phyloP scores from a whole-genome alignment of 1,140 invertebrate genomes.

The Dendroctonus ponderosae region DNA sequence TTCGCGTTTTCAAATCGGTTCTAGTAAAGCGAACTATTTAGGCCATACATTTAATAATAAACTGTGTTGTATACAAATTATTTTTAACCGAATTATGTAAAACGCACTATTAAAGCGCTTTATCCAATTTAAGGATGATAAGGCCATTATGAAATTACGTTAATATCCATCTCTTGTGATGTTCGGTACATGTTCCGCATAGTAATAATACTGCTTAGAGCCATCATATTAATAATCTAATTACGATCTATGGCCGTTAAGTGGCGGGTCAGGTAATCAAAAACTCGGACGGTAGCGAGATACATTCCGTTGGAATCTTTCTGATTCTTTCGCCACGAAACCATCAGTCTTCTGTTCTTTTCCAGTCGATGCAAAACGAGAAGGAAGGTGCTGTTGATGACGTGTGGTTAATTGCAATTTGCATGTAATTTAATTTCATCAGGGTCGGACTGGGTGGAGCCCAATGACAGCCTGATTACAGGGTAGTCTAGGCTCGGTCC shows the following conservation, averaged over 20 bases:
- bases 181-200: constrained; percentile 38
- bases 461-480: constrained; percentile 49
- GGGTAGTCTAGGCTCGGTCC: constrained; percentile 35
- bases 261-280: constrained; percentile 43
- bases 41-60: neutral
- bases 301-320: constrained; percentile 19
- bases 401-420: constrained; percentile 41
- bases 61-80: constrained; percentile 20
- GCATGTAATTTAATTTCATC: constrained; percentile 50
- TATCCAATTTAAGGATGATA: constrained; percentile 36
- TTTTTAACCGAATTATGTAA: constrained; percentile 33
- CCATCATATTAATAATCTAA: constrained; percentile 46
- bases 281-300: constrained; percentile 44
- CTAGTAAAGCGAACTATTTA: too few relatives aligned
- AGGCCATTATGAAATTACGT: constrained; percentile 35
- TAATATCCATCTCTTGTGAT: constrained; percentile 32
- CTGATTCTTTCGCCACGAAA: constrained; percentile 28
- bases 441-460: constrained; percentile 48
- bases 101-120: constrained; percentile 28
- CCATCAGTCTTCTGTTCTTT: constrained; percentile 15
- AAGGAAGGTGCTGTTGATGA: constrained; percentile 29
- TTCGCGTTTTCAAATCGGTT: too few relatives aligned
- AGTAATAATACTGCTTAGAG: constrained; percentile 32
- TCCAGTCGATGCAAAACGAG: constrained; percentile 9
- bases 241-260: constrained; percentile 43